Conservation (phyloP, 2,113 vertebrate genomes). For the Dinomys branickii region DNA sequence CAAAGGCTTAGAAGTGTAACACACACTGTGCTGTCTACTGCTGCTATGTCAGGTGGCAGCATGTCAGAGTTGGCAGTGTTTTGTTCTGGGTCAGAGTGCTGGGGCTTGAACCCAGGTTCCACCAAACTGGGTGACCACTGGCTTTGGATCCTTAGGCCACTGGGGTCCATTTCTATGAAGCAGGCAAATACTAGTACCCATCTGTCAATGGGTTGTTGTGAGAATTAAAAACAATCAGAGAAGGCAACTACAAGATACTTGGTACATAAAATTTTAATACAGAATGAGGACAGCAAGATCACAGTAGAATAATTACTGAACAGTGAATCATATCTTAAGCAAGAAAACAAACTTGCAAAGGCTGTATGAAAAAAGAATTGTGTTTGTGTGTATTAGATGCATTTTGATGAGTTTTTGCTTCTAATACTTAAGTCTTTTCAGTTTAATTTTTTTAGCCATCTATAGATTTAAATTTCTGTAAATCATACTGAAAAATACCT, state of each 20-base stretch:
- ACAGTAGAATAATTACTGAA: background rate
- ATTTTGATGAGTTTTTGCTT: background rate
- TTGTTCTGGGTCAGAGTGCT: background rate
- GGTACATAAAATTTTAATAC: background rate
- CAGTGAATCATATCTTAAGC: background rate
- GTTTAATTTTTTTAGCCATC: conserved; percentile 46
- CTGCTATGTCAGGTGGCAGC: background rate
- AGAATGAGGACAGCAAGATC: background rate
- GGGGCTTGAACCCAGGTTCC: background rate
- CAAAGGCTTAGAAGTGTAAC: background rate
- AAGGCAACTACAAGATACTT: background rate
- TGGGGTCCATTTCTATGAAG: background rate
- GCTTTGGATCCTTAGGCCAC: background rate
- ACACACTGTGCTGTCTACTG: fast-evolving
- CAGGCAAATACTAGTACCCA: background rate
- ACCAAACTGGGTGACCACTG: background rate
- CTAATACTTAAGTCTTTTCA: background rate
- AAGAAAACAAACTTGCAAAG: conserved; percentile 29
- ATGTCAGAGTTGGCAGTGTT: background rate
- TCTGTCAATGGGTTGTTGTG: background rate
- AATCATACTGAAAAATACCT: background rate
- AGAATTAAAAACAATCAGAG: conserved; percentile 4
- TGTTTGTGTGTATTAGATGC: background rate
- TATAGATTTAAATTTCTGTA: conserved; percentile 40
- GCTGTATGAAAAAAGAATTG: background rate